A percentile compares a stretch with the other conserved stretches of the same genome.
Evolutionary conservation across 2,888 invertebrate species (phyloP).

Genomic region (Trimorus sp.): DNA sequence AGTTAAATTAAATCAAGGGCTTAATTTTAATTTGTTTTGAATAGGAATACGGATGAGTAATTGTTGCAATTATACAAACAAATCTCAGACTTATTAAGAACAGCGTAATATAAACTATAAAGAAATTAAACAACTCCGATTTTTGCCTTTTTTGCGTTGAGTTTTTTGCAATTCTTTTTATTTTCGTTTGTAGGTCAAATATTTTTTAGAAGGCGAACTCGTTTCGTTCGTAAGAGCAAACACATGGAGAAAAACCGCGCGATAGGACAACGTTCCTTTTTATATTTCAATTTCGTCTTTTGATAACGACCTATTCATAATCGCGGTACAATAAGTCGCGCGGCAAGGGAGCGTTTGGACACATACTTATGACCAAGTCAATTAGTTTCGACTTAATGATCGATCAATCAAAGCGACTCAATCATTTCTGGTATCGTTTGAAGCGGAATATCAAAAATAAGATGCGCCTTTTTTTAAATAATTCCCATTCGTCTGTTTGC

Average conservation of each 20-base stretch:
- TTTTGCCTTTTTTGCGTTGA: too few relatives aligned
- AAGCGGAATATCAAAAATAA: conserved; percentile 26
- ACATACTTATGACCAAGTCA: conserved; percentile 11
- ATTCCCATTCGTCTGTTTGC: too few relatives aligned
- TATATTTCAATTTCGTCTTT: conserved; percentile 16
- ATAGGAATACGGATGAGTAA: too few relatives aligned
- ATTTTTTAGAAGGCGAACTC: too few relatives aligned
- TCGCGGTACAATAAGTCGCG: not conserved
- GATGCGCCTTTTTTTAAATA: not conserved
- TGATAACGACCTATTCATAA: conserved; percentile 29
- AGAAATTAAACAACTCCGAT: too few relatives aligned
- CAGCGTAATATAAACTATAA: not conserved
- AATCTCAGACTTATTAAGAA: not conserved
- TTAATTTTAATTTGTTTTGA: too few relatives aligned
- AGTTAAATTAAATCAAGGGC: too few relatives aligned
- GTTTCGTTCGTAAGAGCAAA: too few relatives aligned
- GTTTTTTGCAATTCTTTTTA: too few relatives aligned
- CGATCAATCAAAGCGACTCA: conserved; percentile 25
- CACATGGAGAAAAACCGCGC: too few relatives aligned
- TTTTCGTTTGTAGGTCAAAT: too few relatives aligned
- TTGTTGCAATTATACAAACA: too few relatives aligned
- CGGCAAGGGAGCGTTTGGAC: not conserved
- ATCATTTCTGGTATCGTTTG: conserved; percentile 8
- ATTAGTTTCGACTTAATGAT: conserved; percentile 30
- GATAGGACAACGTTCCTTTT: conserved; percentile 11